Conservation (phyloP, 2,113 vertebrate species). For the Ictalurus punctatus region DNA sequence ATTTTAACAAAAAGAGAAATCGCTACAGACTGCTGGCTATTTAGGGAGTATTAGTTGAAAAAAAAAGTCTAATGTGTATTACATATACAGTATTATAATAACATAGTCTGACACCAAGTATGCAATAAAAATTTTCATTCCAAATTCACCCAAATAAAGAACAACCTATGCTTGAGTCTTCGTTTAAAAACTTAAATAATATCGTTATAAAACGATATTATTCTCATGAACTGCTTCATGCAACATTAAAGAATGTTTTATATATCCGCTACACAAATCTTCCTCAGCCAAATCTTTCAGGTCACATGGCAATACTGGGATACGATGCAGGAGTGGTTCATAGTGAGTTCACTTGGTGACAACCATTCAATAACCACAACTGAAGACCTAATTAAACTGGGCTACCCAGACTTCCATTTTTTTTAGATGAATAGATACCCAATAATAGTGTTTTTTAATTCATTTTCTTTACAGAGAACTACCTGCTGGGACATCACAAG, state of each 20-base stretch:
- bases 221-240: not conserved
- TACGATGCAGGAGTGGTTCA: slow-evolving; percentile 2
- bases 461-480: slow-evolving; percentile 22
- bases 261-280: not conserved
- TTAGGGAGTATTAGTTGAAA: not conserved
- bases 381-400: not conserved
- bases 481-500: not conserved
- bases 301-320: not conserved
- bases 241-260: not conserved
- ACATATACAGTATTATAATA: not conserved
- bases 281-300: not conserved
- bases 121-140: not conserved
- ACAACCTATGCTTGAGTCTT: not conserved
- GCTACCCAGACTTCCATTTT: not conserved
- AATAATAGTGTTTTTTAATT: not conserved
- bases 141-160: not conserved
- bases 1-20: not conserved
- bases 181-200: not conserved
- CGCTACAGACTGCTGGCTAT: not conserved
- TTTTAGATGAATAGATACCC: not conserved
- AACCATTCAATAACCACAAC: not conserved
- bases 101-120: not conserved
- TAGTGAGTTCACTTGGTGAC: not conserved
- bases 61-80: not conserved
- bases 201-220: not conserved